Conservation (phyloP, 2,797 vertebrate genomes). For the Austrolebias charrua region DNA sequence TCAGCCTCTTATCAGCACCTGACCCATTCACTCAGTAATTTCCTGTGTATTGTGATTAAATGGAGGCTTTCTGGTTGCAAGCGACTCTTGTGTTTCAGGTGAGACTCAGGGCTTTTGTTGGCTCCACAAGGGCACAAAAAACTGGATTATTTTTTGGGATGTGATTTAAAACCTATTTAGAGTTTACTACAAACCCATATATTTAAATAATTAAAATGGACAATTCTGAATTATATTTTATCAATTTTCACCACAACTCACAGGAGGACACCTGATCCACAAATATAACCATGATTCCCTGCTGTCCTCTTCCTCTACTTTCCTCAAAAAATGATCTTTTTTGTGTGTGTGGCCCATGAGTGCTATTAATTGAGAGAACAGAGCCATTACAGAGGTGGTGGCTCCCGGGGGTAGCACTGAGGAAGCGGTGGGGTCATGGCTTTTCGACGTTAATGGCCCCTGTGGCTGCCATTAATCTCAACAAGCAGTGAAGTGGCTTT, state of each 20-base stretch:
- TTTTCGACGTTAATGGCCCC: slow-evolving; percentile 64
- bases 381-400: slow-evolving; percentile 56
- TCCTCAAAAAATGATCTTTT: slow-evolving; percentile 54
- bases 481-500: slow-evolving; percentile 61
- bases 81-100: slow-evolving; percentile 82
- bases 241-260: slow-evolving; percentile 17
- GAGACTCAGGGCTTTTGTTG: slow-evolving; percentile 26
- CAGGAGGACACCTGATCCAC: neutral
- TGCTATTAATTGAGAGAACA: slow-evolving; percentile 61
- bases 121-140: slow-evolving; percentile 29
- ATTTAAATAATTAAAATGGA: no score
- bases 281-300: slow-evolving; percentile 41
- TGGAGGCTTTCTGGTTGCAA: slow-evolving; percentile 93
- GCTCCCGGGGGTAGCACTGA: slow-evolving; percentile 55
- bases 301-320: slow-evolving; percentile 24
- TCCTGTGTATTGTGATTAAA: slow-evolving; percentile 98
- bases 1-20: slow-evolving; percentile 88
- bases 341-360: slow-evolving; percentile 38
- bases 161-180: no score
- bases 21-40: slow-evolving; percentile 90
- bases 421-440: slow-evolving; percentile 50
- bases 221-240: neutral
- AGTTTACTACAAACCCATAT: no score
- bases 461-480: slow-evolving; percentile 66
- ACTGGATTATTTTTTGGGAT: no score